phyloP scores from a whole-genome alignment of 2,888 invertebrate genomes.

The Oxycera nigricornis region DNA sequence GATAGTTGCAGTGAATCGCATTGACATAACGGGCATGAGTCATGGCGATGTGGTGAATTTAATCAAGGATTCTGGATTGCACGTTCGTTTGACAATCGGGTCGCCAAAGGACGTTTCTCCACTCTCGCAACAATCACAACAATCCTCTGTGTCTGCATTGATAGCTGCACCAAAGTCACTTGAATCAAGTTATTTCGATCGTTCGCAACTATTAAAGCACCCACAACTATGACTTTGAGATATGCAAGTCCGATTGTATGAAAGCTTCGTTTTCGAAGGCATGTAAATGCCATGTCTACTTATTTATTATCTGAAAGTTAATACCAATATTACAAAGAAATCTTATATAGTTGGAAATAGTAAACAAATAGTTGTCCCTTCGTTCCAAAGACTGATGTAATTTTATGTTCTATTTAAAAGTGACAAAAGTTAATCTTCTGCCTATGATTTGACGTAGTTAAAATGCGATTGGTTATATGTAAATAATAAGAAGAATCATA shows the following conservation, averaged over 20 bases:
- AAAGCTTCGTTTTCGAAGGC: constrained; percentile 56
- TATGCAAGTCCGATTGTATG: constrained; percentile 59
- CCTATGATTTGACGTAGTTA: constrained; percentile 23
- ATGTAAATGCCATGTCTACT: constrained; percentile 42
- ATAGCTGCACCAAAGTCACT: constrained; percentile 30
- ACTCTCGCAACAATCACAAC: constrained; percentile 42
- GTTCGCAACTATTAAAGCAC: constrained; percentile 53
- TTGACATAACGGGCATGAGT: constrained; percentile 87
- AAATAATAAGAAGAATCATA: too few relatives aligned
- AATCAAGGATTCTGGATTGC: constrained; percentile 94
- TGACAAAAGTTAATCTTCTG: not conserved
- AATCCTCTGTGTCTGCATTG: constrained; percentile 48
- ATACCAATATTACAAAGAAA: constrained; percentile 9
- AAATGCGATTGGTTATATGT: constrained; percentile 35
- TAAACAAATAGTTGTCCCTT: constrained; percentile 6
- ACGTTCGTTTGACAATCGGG: constrained; percentile 83
- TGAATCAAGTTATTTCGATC: constrained; percentile 49
- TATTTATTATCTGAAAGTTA: constrained; percentile 15
- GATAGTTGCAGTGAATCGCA: constrained; percentile 93
- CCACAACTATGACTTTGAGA: constrained; percentile 63
- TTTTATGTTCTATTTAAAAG: constrained; percentile 3
- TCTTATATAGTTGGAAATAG: not conserved
- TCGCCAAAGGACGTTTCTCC: constrained; percentile 54
- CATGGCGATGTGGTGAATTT: constrained; percentile 97
- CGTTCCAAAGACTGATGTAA: constrained; percentile 42